Percentiles rank a stretch among this genome's conserved stretches.
Evolutionary conservation across 2,113 vertebrate species (phyloP).

Genomic region (Laticauda laticaudata): DNA sequence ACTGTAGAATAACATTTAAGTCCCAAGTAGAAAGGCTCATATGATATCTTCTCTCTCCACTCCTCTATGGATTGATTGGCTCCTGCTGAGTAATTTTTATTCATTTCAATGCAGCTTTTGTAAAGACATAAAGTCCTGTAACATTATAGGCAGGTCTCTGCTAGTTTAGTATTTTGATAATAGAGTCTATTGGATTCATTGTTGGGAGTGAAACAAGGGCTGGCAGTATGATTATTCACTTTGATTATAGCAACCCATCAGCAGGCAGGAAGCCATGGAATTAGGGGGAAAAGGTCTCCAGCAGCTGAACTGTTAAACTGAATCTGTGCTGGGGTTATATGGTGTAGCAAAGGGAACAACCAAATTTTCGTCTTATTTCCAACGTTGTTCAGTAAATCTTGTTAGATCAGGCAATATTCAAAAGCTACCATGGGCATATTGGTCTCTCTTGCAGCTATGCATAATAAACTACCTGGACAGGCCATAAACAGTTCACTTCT

Average conservation of each 20-base stretch:
- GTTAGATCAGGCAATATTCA: not conserved
- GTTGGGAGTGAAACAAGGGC: not conserved
- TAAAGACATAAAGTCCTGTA: not conserved
- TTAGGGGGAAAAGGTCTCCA: not conserved
- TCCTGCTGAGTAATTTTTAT: not conserved
- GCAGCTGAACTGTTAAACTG: not conserved
- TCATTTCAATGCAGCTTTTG: not conserved
- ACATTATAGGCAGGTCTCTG: not conserved
- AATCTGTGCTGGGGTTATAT: not conserved
- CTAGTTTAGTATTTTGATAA: not conserved
- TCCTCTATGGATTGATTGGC: not conserved
- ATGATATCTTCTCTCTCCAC: not conserved
- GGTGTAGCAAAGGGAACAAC: not conserved
- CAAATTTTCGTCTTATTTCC: not conserved
- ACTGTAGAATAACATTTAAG: not conserved
- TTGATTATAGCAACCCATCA: not conserved
- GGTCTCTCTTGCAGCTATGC: not conserved
- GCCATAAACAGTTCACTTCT: not conserved
- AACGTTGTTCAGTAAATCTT: not conserved
- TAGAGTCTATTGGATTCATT: not conserved
- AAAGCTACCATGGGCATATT: not conserved
- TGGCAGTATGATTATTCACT: not conserved
- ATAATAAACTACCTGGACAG: no score
- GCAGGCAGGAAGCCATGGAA: not conserved
- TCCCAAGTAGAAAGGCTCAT: not conserved